Base-by-base conservation (phyloP, 2,888 invertebrate species). In the Drosophila phalerata region DNA sequence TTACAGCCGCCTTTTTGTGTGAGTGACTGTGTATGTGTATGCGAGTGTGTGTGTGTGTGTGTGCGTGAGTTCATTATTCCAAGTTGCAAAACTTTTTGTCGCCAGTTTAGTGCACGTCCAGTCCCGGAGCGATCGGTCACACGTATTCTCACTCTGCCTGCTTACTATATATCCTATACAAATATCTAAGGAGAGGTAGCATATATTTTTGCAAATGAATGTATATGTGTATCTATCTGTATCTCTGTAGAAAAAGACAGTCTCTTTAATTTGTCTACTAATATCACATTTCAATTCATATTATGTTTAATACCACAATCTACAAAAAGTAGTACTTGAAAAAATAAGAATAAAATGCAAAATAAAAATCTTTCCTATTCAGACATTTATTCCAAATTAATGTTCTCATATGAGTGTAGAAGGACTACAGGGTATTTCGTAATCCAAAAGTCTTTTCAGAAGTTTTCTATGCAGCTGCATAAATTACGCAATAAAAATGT, bases 401-500 rank as follows among this genome's bases (percentile, higher is more conserved):
- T 3, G 32, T 2, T 3, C 10, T 13, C 1, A 43, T 34, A 15
- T 37, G 1, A 13, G 11, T 4, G 11, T 11, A 5, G 19, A 13
- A 6, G 3, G 3, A 10, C 0, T 30, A 38, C 17, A 66, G 79
- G 60, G 63, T 66, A 66, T 47, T 15, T 34, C 3, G 0, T 8
- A 47, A 47, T 42, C 22, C 15, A 13, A 17, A 13, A 38, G 0
- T 28, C 8, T 25, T 1, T 30, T 4, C 30, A 13, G 30, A 49
- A 8, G 32, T 32, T 43, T 22, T 47, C 47, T 51, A 34, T 74
- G 74, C 64, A 56, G 73, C 74, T 76, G 90, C 79, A 87, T 89
- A 89, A 90, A 89, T 89, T 90, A 85, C 72, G 83, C 89, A 89
- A 90, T 89, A 85, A 89, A 88, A 83, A 70, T 81, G 80, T 77